Evolutionary conservation across 2,113 vertebrate species (phyloP).

Genomic region (Naja naja): DNA sequence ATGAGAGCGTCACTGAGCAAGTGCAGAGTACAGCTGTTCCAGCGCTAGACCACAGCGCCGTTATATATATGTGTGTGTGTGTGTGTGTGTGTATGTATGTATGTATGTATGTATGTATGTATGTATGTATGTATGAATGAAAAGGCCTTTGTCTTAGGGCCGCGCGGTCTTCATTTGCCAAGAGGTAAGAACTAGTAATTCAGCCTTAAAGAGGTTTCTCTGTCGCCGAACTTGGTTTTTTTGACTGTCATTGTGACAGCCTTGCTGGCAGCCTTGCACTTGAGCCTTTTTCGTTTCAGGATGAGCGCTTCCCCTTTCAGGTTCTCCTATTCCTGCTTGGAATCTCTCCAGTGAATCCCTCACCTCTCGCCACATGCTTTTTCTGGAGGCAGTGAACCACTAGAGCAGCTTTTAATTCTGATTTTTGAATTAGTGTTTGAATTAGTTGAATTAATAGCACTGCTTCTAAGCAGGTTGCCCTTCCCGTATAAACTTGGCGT

Average conservation of each 20-base stretch:
- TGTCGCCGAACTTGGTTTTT: not conserved
- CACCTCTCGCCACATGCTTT: not conserved
- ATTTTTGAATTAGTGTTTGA: not conserved
- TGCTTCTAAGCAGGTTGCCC: not conserved
- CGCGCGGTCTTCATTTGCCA: not conserved
- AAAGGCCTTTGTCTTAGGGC: not conserved
- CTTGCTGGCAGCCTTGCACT: not conserved
- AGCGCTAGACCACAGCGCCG: not conserved
- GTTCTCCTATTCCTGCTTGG: not conserved
- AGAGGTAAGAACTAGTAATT: not conserved
- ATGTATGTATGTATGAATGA: no score
- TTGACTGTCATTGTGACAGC: not conserved
- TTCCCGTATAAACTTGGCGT: not conserved
- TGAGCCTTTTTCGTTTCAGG: not conserved
- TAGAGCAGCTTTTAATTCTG: not conserved
- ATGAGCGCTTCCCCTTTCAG: not conserved
- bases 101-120: fast-evolving
- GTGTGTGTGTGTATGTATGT: no score
- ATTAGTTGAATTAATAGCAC: not conserved
- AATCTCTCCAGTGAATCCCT: not conserved
- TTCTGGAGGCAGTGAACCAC: no score
- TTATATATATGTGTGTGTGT: not conserved
- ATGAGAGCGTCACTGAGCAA: not conserved
- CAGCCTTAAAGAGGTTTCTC: not conserved
- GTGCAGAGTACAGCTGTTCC: not conserved